A percentile compares a stretch with the other conserved stretches of the same genome.
These are phyloP conservation scores for Ditylenchus weischeri DNA, from an alignment of 2,888 invertebrate genomes.

Conservation along the genomic window DNA sequence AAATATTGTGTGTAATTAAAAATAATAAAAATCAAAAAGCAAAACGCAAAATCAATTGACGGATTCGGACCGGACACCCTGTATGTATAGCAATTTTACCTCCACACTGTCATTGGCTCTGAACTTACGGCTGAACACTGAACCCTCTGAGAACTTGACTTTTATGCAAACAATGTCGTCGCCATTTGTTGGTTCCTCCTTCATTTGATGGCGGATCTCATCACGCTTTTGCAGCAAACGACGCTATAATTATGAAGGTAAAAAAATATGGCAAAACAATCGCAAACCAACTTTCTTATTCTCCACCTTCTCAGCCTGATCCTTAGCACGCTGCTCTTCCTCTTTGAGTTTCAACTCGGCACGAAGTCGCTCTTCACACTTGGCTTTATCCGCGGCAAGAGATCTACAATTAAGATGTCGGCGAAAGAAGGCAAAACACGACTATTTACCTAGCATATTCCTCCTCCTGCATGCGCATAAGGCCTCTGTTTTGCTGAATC, in stretches of 20 bases:
- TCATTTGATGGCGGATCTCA: conserved; percentile 16
- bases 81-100: no score
- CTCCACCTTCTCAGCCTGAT: not conserved
- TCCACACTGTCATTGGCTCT: conserved; percentile 75
- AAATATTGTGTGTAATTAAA: no score
- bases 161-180: conserved; percentile 77
- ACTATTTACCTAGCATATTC: conserved; percentile 24
- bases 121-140: conserved; percentile 82
- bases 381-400: conserved; percentile 32
- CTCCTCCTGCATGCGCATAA: conserved; percentile 35
- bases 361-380: not conserved
- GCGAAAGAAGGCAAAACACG: no score
- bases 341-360: not conserved
- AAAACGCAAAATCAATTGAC: no score
- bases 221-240: not conserved
- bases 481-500: conserved; percentile 30
- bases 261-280: no score
- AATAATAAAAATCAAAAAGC: no score
- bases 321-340: conserved; percentile 20
- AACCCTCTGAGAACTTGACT: conserved; percentile 85
- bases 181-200: conserved; percentile 57
- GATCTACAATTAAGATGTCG: not conserved
- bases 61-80: no score
- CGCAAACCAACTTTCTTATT: no score
- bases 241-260: no score